Percentiles rank a stretch among this genome's conserved stretches.
Conservation (phyloP, 2,888 invertebrate species). For the Mycalesis mineus region DNA sequence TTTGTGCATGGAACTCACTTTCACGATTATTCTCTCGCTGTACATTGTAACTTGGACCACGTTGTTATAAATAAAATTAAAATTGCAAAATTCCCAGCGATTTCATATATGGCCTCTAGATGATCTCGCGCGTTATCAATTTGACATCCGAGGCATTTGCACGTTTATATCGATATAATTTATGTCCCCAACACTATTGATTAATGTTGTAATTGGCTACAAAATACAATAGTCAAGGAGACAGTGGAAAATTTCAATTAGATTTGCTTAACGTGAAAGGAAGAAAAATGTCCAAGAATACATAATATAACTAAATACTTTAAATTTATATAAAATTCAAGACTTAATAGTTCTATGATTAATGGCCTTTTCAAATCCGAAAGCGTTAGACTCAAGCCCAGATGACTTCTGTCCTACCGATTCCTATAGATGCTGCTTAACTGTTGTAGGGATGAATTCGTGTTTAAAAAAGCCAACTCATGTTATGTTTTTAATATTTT, state of each 20-base stretch:
- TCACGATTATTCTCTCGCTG: slow-evolving; percentile 7
- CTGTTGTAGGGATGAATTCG: too few relatives aligned
- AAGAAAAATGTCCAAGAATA: too few relatives aligned
- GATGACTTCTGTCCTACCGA: too few relatives aligned
- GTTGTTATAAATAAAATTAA: slow-evolving; percentile 76
- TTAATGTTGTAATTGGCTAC: slow-evolving; percentile 66
- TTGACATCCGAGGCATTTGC: slow-evolving; percentile 64
- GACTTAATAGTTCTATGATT: too few relatives aligned
- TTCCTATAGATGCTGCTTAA: too few relatives aligned
- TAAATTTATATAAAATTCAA: too few relatives aligned
- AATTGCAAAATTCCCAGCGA: slow-evolving; percentile 76
- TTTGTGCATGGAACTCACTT: neutral
- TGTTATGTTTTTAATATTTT: too few relatives aligned
- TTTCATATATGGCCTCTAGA: slow-evolving; percentile 76
- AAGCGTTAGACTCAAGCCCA: too few relatives aligned
- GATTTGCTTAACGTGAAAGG: too few relatives aligned
- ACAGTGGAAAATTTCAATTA: neutral
- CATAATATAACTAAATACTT: too few relatives aligned
- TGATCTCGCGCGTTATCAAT: slow-evolving; percentile 69
- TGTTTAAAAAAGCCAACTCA: too few relatives aligned
- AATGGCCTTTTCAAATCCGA: too few relatives aligned
- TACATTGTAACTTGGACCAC: slow-evolving; percentile 37
- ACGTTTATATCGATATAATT: slow-evolving; percentile 69
- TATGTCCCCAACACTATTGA: slow-evolving; percentile 67
- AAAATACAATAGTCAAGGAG: slow-evolving; percentile 29